These are phyloP conservation scores for Danaus plexippus DNA, from an alignment of 1,140 invertebrate species.

Conservation along the genomic window DNA sequence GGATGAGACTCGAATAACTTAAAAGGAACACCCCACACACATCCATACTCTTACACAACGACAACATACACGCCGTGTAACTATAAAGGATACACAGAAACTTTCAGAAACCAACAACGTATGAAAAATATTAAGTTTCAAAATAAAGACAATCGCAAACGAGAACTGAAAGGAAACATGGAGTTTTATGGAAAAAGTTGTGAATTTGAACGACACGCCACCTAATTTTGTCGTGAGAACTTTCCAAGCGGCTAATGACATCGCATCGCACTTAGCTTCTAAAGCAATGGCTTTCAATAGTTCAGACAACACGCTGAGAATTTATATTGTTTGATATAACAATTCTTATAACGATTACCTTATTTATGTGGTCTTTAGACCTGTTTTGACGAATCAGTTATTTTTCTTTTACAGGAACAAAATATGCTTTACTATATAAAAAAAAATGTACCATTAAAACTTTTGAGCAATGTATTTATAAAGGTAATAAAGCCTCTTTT, in stretches of 20 bases:
- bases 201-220: slow-evolving; percentile 25
- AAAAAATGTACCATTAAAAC: no score
- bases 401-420: no score
- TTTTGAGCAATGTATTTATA: no score
- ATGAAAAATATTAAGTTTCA: slow-evolving; percentile 8
- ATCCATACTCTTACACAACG: no score
- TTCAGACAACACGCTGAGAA: no score
- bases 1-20: not conserved
- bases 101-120: slow-evolving; percentile 11
- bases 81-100: not conserved
- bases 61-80: no score
- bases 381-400: no score
- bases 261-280: slow-evolving; percentile 32
- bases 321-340: no score
- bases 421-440: no score
- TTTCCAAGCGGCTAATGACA: slow-evolving; percentile 36
- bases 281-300: slow-evolving; percentile 15
- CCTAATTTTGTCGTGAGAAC: slow-evolving; percentile 32
- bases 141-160: slow-evolving; percentile 1
- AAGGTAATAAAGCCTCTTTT: no score
- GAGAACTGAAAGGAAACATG: slow-evolving; percentile 7
- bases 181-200: slow-evolving; percentile 27
- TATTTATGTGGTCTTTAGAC: no score
- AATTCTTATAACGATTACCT: no score
- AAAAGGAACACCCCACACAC: slow-evolving; percentile 4